Conservation (phyloP, 37 sponge, comb jelly and placozoan species). For the Hexactinellida sp. region DNA sequence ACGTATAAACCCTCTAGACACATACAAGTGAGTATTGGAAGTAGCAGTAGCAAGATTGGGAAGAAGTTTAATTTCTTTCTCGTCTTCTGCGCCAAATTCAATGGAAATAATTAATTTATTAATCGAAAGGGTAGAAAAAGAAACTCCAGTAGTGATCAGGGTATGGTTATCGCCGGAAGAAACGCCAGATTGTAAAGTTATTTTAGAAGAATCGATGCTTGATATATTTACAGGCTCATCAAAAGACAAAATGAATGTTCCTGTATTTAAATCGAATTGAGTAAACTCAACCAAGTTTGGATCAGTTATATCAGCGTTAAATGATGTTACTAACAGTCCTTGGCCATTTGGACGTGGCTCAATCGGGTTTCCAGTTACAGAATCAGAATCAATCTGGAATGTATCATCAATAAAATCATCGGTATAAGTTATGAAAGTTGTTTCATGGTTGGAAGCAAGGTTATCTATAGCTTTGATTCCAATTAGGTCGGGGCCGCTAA, state of each 20-base stretch:
- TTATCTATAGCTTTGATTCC: conserved; percentile 29
- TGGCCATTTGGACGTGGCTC: conserved; percentile 35
- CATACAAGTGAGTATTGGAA: background rate
- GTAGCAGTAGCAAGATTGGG: background rate
- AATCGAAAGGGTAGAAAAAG: background rate
- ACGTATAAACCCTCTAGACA: conserved; percentile 31
- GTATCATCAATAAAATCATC: conserved; percentile 30
- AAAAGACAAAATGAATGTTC: conserved; percentile 45
- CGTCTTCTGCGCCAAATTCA: background rate
- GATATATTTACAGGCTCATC: conserved; percentile 54
- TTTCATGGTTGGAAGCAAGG: conserved; percentile 33
- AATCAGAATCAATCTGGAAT: background rate
- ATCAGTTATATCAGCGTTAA: conserved; percentile 35
- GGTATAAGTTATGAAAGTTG: conserved; percentile 36
- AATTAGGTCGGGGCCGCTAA: conserved; percentile 42
- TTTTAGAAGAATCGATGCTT: conserved; percentile 42
- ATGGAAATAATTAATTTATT: background rate
- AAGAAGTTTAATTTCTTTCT: background rate
- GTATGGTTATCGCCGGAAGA: background rate
- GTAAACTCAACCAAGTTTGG: conserved; percentile 41
- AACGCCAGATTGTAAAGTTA: conserved; percentile 29
- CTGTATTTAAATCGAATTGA: conserved; percentile 54
- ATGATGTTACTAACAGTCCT: conserved; percentile 35
- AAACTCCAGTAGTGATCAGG: background rate
- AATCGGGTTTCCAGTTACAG: conserved; percentile 36